These are phyloP conservation scores for Bufo bufo DNA, from an alignment of 2,113 vertebrate genomes.

Conservation along the genomic window DNA sequence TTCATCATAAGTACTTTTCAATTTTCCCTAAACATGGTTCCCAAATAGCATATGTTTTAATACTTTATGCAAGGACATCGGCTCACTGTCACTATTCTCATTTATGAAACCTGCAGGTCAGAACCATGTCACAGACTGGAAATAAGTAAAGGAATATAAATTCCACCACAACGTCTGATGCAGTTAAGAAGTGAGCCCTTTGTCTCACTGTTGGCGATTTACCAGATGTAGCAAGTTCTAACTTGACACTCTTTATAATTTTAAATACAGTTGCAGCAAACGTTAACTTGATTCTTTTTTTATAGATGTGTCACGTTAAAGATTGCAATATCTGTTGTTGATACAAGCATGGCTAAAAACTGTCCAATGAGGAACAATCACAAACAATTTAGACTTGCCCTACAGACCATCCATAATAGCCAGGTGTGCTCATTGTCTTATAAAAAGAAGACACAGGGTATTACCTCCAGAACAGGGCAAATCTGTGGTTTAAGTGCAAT, in stretches of 20 bases:
- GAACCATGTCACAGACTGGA: neutral
- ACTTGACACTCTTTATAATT: no score
- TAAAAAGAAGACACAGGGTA: no score
- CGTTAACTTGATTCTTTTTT: no score
- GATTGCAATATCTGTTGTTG: neutral
- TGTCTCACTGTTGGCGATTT: neutral
- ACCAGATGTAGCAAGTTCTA: no score
- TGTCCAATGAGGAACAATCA: neutral
- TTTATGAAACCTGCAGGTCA: neutral
- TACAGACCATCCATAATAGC: neutral
- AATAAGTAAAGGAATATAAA: neutral
- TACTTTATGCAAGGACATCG: neutral
- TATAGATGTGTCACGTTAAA: no score
- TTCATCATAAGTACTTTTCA: slow-evolving; percentile 1
- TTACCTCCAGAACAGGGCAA: no score
- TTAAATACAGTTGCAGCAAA: no score
- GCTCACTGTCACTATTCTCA: neutral
- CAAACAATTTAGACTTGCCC: neutral
- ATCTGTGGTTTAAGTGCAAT: no score
- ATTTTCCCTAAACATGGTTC: neutral
- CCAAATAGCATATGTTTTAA: neutral
- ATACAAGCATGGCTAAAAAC: neutral
- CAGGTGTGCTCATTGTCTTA: no score
- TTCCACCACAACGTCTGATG: neutral
- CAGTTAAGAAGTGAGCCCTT: neutral